Base-by-base conservation (phyloP, 2,888 invertebrate species). In the Athalia cordata region DNA sequence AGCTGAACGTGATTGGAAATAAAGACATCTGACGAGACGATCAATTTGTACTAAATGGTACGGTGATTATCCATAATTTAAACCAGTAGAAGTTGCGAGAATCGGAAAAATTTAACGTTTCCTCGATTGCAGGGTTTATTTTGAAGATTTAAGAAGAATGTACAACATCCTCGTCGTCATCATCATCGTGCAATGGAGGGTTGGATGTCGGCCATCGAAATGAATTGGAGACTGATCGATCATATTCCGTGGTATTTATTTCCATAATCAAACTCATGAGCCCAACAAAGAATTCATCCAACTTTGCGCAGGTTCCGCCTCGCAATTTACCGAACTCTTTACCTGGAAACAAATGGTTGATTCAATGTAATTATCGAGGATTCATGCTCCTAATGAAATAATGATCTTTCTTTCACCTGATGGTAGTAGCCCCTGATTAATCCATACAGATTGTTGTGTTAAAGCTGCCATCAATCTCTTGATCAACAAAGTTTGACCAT, bases 401-500 rank as follows among this genome's bases (percentile, higher is more conserved):
- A 29, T 29, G 2, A 29, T 29, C 29, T 1, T 29, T 29, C 29
- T 62, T 62, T 65, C 64, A 87, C 92, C 91, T 84, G 90, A 84
- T 43, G 93, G 92, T 78, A 91, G 85, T 15, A 90, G 84, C n/a
- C 85, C 85, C 66, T 90, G 90, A 78, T 91, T 89, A 13, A 93
- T 91, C 79, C 88, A 85, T 4, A 94, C 90, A 4, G 92, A 91
- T 84, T 95, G 95, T 80, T 95, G 95, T 0, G 95, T 93, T 6
- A 95, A 87, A 3, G 94, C 92, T 3, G 94, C 94, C 50, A 94
- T 90, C 15, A 95, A 88, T 47, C 95, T 92, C 85, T 93, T 93
- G 74, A 95, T 89, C 5, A 95, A 90, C 79, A 93, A 92, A 52
- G 93, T 91, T 84, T 93, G 93, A 80, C 92, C 92, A 79, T 92